A percentile compares a stretch with the other conserved stretches of the same genome.
phyloP scores from a whole-genome alignment of 2,797 vertebrate species.

The Paedocypris micromegethes region DNA sequence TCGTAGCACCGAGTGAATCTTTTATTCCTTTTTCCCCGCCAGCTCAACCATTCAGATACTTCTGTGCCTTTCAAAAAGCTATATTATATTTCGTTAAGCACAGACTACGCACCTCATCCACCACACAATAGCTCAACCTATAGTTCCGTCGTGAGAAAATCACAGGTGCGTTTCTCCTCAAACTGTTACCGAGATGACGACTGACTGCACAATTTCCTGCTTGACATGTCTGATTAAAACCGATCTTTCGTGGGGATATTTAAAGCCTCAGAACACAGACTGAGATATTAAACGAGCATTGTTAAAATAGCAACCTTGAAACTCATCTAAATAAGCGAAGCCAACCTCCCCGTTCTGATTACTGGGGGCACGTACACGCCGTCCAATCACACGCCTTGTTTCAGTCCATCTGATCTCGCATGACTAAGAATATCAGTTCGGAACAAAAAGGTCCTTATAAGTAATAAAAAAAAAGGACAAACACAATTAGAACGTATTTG shows the following conservation, averaged over 20 bases:
- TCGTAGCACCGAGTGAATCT: no score
- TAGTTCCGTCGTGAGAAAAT: slow-evolving; percentile 19
- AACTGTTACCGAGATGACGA: slow-evolving; percentile 32
- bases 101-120: no score
- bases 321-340: slow-evolving; percentile 11
- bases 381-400: slow-evolving; percentile 21
- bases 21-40: no score
- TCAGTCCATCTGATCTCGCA: slow-evolving; percentile 4
- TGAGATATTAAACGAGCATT: slow-evolving; percentile 30
- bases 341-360: slow-evolving; percentile 14
- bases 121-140: no score
- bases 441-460: not conserved
- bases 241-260: slow-evolving; percentile 24
- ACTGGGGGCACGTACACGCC: slow-evolving; percentile 3
- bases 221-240: slow-evolving; percentile 49
- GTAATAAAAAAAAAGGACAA: slow-evolving; percentile 49
- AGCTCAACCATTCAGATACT: no score
- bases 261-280: slow-evolving; percentile 34
- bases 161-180: slow-evolving; percentile 45
- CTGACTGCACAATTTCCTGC: slow-evolving; percentile 52
- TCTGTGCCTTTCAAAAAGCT: no score
- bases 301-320: slow-evolving; percentile 17
- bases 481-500: slow-evolving; percentile 37
- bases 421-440: slow-evolving; percentile 9
- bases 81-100: no score